Percentiles rank a stretch among this genome's conserved stretches.
Evolutionary conservation across 30 jellyfish, hydroid and myxozoan species (phyloP).

Genomic region (Rhopilema esculentum): DNA sequence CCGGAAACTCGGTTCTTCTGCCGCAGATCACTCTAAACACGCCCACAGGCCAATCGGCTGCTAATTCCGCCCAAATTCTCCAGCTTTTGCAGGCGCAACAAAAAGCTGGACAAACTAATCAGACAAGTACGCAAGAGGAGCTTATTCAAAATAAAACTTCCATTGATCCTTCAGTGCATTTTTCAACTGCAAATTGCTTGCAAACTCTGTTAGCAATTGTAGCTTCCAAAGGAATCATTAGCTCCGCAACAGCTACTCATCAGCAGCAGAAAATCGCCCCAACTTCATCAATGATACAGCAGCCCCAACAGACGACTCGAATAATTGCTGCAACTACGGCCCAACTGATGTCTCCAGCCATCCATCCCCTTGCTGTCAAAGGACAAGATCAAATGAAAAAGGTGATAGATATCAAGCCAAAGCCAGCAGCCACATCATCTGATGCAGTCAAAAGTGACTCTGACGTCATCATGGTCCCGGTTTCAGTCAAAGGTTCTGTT

Average conservation of each 20-base stretch:
- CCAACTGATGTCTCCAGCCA: not conserved
- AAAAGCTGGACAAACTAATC: slow-evolving; percentile 1
- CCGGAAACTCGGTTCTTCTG: slow-evolving; percentile 49
- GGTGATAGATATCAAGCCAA: slow-evolving; percentile 44
- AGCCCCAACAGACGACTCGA: not conserved
- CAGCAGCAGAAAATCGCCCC: slow-evolving; percentile 1
- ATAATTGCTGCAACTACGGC: slow-evolving; percentile 11
- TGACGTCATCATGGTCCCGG: slow-evolving; percentile 31
- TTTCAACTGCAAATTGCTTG: slow-evolving; percentile 37
- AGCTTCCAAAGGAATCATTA: slow-evolving; percentile 35
- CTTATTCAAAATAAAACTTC: not conserved
- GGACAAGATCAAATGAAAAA: not conserved
- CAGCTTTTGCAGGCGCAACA: slow-evolving; percentile 63
- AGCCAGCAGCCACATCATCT: not conserved
- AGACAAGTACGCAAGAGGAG: not conserved
- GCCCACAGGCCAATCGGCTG: slow-evolving; percentile 14
- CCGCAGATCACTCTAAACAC: slow-evolving; percentile 49
- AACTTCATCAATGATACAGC: not conserved
- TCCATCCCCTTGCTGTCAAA: not conserved
- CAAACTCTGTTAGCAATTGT: slow-evolving; percentile 47
- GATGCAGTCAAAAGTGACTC: slow-evolving; percentile 1
- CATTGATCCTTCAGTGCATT: slow-evolving; percentile 29
- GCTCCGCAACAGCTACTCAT: slow-evolving; percentile 5
- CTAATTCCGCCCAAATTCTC: slow-evolving; percentile 29
- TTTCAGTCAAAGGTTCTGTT: slow-evolving; percentile 5